phyloP scores from a whole-genome alignment of 2,888 invertebrate genomes.

The Argyresthia albistria region DNA sequence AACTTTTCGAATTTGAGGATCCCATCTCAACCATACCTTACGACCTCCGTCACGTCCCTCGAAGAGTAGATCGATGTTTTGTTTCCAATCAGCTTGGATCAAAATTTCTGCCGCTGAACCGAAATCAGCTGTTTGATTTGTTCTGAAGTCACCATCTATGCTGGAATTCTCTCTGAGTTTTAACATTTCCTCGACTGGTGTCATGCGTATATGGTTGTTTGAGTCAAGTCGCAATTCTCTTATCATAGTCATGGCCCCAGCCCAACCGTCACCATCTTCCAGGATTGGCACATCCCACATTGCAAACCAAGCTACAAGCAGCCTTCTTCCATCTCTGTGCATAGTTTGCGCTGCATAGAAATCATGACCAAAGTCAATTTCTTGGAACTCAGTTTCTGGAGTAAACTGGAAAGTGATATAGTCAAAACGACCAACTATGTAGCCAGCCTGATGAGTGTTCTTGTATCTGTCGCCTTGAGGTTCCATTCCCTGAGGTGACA shows the following conservation, averaged over 20 bases:
- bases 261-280: slow-evolving; percentile 56
- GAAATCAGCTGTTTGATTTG: slow-evolving; percentile 23
- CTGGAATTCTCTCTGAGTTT: slow-evolving; percentile 28
- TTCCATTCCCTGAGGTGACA: slow-evolving; percentile 56
- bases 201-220: slow-evolving; percentile 36
- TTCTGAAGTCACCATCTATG: slow-evolving; percentile 22
- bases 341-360: slow-evolving; percentile 60
- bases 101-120: slow-evolving; percentile 44
- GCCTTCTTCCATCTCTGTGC: slow-evolving; percentile 41
- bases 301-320: slow-evolving; percentile 52
- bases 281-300: slow-evolving; percentile 54
- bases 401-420: slow-evolving; percentile 49
- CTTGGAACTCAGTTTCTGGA: slow-evolving; percentile 45
- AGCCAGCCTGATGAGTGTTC: slow-evolving; percentile 49
- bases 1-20: slow-evolving; percentile 28
- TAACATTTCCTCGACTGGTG: slow-evolving; percentile 37
- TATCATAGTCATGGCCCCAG: slow-evolving; percentile 50
- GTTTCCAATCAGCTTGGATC: slow-evolving; percentile 28
- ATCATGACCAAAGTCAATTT: slow-evolving; percentile 59
- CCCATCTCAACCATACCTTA: slow-evolving; percentile 17
- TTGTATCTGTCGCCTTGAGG: slow-evolving; percentile 52
- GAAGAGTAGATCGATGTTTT: slow-evolving; percentile 33
- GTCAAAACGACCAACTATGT: slow-evolving; percentile 53
- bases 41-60: slow-evolving; percentile 41
- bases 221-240: slow-evolving; percentile 41